Base-by-base conservation (phyloP, 2,797 vertebrate species). In the Rhincodon typus region DNA sequence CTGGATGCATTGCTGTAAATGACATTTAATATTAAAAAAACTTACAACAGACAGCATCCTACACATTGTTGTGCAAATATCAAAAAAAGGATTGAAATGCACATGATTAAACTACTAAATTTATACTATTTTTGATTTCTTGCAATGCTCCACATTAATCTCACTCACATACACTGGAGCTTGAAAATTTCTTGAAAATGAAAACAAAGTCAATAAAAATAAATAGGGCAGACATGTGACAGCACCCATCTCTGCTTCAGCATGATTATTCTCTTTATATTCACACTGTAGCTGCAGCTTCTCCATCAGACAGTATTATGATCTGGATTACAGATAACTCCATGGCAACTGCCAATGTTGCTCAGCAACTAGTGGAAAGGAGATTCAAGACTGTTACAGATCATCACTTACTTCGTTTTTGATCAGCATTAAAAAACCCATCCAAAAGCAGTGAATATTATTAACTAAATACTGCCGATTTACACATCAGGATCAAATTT, bases 261-360 rank as follows among this genome's bases (percentile, higher is more conserved):
- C 0, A 19, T 25, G 66, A 94, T 62, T 69, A n/a, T 27, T 74
- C 70, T 95, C 46, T 72, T 72, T 57, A 53, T 57, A 70, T 50
- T 77, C 46, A 30, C 70, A 50, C 4, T 53, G 30, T 34, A 57
- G 62, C 88, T 66, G 62, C 57, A 34, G 4, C 57, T 30, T 62
- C 27, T 90, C 27, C 25, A 66, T 91, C 88, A 95, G 94, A 42
- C 77, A 46, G 34, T 34, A 94, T 27, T 27, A 46, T 72, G 42
- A 67, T n/a, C 70, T 95, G 94, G 72, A 34, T 27, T 70, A 27
- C 38, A 66, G 38, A 94, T 42, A 46, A 46, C 67, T 72, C 69
- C 94, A 95, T 77, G 50, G 94, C 72, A 72, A 95, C 94, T 57
- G 94, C 30, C 46, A 77, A 77, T 53, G 69, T 77, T 95, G 25